These are phyloP conservation scores for Plectropomus leopardus DNA, from an alignment of 2,113 vertebrate species.

Conservation along the genomic window DNA sequence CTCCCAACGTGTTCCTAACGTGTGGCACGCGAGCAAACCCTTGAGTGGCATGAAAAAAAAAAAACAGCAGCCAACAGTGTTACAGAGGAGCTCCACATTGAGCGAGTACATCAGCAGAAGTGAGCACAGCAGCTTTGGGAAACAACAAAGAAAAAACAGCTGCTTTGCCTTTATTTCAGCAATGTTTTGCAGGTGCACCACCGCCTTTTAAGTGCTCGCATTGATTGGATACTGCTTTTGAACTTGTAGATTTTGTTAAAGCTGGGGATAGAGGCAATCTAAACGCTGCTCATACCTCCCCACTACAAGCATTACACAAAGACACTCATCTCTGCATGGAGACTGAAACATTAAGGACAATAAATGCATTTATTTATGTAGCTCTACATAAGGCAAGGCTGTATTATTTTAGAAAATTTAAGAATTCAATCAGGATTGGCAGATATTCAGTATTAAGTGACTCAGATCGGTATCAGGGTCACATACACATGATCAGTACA, in stretches of 20 bases:
- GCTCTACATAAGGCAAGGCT: not conserved
- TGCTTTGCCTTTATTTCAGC: not conserved
- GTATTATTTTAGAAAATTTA: not conserved
- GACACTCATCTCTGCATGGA: not conserved
- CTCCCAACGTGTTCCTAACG: not conserved
- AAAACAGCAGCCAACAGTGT: not conserved
- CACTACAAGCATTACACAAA: not conserved
- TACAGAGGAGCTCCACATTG: not conserved
- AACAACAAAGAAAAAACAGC: not conserved
- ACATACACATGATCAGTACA: constrained; percentile 5
- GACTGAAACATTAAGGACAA: not conserved
- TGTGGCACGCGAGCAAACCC: not conserved
- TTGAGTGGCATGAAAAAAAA: constrained; percentile 4
- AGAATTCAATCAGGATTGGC: not conserved
- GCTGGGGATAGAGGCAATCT: not conserved
- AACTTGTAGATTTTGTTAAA: constrained; percentile 10
- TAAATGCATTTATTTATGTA: not conserved
- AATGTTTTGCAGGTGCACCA: constrained; percentile 18
- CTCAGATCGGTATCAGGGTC: constrained; percentile 12
- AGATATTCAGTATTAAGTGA: constrained; percentile 15
- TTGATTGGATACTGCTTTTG: not conserved
- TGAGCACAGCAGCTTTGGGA: constrained; percentile 2
- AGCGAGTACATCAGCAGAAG: constrained; percentile 17
- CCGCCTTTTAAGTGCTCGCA: not conserved
- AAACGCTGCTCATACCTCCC: not conserved